Conservation (phyloP, 1,140 invertebrate species). For the Triops cancriformis region DNA sequence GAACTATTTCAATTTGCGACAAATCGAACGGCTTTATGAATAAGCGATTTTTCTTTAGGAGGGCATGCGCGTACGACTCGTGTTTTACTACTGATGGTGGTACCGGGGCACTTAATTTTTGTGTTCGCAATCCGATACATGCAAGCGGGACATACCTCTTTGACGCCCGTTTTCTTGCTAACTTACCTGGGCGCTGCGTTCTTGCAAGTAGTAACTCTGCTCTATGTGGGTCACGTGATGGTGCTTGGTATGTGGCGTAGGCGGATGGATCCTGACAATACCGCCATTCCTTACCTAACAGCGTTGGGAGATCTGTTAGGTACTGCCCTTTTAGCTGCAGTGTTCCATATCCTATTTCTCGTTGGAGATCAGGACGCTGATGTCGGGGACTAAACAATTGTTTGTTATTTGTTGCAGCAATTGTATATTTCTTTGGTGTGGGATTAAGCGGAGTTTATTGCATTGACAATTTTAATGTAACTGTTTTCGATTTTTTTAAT, state of each 20-base stretch:
- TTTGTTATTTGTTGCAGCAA: too few relatives aligned
- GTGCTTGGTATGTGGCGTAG: constrained; percentile 76
- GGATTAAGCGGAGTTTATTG: too few relatives aligned
- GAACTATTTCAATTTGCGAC: not conserved
- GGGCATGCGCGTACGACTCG: constrained; percentile 64
- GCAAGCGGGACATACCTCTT: constrained; percentile 69
- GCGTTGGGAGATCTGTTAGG: constrained; percentile 88
- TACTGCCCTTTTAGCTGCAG: constrained; percentile 69
- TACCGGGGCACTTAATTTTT: constrained; percentile 89
- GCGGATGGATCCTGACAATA: constrained; percentile 87
- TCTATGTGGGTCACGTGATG: constrained; percentile 74
- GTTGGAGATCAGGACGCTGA: constrained; percentile 50
- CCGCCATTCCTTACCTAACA: constrained; percentile 87
- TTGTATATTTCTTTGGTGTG: too few relatives aligned
- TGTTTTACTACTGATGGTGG: constrained; percentile 68
- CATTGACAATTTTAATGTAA: too few relatives aligned
- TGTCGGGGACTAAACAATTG: constrained; percentile 32
- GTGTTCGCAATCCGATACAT: constrained; percentile 77
- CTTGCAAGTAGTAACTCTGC: constrained; percentile 62
- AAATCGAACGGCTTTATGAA: constrained; percentile 8
- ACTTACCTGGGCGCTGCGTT: constrained; percentile 74
- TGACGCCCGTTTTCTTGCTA: constrained; percentile 68
- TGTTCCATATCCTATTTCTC: constrained; percentile 68
- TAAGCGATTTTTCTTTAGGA: constrained; percentile 41
- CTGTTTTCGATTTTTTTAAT: constrained; percentile 18